Evolutionary conservation across 2,113 vertebrate genomes (phyloP).

Genomic region (Mionectes macconnelli): DNA sequence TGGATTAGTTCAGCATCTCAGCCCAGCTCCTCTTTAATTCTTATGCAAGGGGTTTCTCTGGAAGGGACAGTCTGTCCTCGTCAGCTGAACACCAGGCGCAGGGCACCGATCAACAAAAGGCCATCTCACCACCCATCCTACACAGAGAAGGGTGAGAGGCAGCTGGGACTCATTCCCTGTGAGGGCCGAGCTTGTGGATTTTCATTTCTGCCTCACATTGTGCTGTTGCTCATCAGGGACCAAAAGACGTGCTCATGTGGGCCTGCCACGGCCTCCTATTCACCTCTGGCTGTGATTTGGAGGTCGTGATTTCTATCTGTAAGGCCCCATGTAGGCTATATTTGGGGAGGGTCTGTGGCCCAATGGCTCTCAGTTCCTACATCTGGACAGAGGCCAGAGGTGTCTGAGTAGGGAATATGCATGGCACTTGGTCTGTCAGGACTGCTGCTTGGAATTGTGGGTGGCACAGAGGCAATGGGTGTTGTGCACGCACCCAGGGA

Average conservation of each 20-base stretch:
- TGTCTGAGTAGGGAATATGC: neutral
- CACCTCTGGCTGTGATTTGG: neutral
- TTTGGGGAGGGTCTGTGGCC: too few relatives aligned
- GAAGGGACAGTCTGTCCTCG: slow-evolving; percentile 52
- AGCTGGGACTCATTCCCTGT: neutral
- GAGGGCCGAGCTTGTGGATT: neutral
- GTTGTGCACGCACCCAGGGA: neutral
- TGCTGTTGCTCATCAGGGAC: neutral
- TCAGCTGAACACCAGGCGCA: neutral
- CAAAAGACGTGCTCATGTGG: neutral
- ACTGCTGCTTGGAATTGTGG: neutral
- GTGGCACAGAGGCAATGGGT: neutral
- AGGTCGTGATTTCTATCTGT: neutral
- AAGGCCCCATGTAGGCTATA: neutral
- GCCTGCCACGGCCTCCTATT: neutral
- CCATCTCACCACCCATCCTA: slow-evolving; percentile 38
- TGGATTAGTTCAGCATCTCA: slow-evolving; percentile 66
- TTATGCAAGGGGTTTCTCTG: slow-evolving; percentile 65
- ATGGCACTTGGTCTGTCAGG: neutral
- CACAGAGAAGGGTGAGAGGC: fast-evolving
- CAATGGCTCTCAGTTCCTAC: fast-evolving
- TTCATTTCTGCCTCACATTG: neutral
- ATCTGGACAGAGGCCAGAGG: neutral
- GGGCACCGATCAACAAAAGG: slow-evolving; percentile 27
- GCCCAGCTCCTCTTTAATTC: slow-evolving; percentile 59